Evolutionary conservation across 2,797 vertebrate species (phyloP), one percentile per base, ranked within the genome.

Genomic region (Chaenodraco wilsoni): DNA sequence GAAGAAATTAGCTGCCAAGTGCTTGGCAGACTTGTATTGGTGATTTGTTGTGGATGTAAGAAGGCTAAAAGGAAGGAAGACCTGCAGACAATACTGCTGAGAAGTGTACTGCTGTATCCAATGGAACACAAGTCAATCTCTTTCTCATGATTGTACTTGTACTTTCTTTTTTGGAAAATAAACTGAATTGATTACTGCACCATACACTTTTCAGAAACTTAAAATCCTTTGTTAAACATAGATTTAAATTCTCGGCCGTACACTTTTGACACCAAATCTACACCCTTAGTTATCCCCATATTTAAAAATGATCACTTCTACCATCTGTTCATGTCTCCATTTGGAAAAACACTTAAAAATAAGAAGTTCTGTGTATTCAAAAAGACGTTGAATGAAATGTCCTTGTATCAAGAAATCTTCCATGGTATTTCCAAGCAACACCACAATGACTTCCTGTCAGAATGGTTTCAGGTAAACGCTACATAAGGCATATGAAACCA

Each of bases 401-500:
- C 43, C 7, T 21, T 9, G 9, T 2, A 27, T 2, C 3, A 23
- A 27, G 2, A 49, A 14, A 14, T 51, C 9, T 23, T 8, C 14
- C 4, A 15, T 41, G 9, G 1, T 66, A 63, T 65, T 55, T 74
- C 19, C 43, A 54, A 21, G 9, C 12, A 10, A 37, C 37, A 50
- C 8, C 33, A 69, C 27, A 10, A 8, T 44, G 12, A 64, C 48
- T 56, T 19, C 1, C 46, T 45, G 58, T 63, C 44, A 45, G 40
- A 43, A 41, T 16, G 13, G 16, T 43, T 71, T 60, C 51, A 73
- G 56, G 62, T 70, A 19, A 66, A 64, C 0, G 17, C 50, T 27
- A 27, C 23, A 58, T 50, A 14, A 63, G n/a, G 33, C 75, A 74
- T 43, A 50, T 78, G 69, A 17, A 69, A 44, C 43, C 14, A 66